Evolutionary conservation across 2,113 vertebrate genomes (phyloP).

Genomic region (Larimichthys polyactis): DNA sequence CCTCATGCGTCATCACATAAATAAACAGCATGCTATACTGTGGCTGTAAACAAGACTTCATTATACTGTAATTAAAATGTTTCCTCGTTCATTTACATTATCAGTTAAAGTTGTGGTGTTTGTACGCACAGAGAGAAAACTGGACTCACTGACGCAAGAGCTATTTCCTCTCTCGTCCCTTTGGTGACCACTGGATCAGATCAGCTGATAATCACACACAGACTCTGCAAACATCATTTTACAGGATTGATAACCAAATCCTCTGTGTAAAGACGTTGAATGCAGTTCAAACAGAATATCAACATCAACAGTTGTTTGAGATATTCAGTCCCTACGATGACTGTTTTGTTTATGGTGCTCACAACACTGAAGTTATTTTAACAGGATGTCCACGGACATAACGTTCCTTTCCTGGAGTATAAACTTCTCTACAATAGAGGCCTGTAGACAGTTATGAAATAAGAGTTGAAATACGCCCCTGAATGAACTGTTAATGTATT

Average conservation of each 20-base stretch:
- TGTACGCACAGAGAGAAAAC: neutral
- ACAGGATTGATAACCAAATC: conserved; percentile 11
- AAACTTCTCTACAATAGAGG: no score
- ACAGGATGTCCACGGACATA: no score
- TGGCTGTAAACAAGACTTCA: neutral
- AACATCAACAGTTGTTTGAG: no score
- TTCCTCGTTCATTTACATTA: neutral
- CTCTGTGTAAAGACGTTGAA: neutral
- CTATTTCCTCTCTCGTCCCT: conserved; percentile 52
- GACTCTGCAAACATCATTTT: neutral
- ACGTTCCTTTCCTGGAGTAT: no score
- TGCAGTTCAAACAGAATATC: no score
- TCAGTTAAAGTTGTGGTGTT: neutral
- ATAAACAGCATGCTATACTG: neutral
- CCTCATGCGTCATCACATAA: neutral
- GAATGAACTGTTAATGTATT: no score
- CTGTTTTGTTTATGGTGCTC: no score
- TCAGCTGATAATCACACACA: conserved; percentile 28
- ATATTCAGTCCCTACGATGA: no score
- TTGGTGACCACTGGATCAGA: conserved; percentile 43
- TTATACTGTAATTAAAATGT: conserved; percentile 11
- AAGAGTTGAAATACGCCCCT: no score
- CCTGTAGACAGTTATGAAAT: neutral
- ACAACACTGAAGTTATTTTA: no score
- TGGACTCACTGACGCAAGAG: conserved; percentile 31